These are phyloP conservation scores for Gymnorhina tibicen DNA, from an alignment of 2,113 vertebrate species.

Conservation along the genomic window DNA sequence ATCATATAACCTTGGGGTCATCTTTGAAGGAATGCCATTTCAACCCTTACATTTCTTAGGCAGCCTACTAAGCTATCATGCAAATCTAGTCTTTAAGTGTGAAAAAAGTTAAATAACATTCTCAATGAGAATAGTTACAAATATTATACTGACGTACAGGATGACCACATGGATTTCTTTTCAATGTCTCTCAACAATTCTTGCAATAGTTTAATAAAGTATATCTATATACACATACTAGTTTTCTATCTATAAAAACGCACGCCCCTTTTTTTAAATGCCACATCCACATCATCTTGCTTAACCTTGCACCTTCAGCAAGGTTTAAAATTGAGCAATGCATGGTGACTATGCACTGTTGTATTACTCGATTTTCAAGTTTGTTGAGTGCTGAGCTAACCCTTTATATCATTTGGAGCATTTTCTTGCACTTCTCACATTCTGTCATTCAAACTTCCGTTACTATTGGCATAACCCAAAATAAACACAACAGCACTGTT, in stretches of 20 bases:
- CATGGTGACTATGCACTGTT: not conserved
- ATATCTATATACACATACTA: rapidly evolving
- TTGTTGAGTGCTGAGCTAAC: not conserved
- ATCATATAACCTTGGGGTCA: not conserved
- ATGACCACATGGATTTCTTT: not conserved
- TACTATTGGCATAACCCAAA: not conserved
- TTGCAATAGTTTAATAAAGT: not conserved
- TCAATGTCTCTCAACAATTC: not conserved
- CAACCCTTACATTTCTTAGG: not conserved
- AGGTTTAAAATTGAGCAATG: not conserved
- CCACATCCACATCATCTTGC: not conserved
- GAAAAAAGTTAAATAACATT: not conserved
- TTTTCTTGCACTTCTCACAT: not conserved
- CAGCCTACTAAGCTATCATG: not conserved
- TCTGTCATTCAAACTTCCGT: not conserved
- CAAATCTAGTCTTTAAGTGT: not conserved
- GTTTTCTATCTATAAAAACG: not conserved
- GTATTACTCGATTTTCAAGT: not conserved
- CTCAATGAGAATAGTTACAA: not conserved
- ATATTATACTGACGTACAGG: not conserved
- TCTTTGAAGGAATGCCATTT: not conserved
- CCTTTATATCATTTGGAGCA: not conserved
- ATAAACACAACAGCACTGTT: not conserved
- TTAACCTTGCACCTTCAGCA: not conserved
- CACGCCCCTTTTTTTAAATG: not conserved